Base-by-base conservation (phyloP, 2,113 vertebrate species). In the Tinamus guttatus region DNA sequence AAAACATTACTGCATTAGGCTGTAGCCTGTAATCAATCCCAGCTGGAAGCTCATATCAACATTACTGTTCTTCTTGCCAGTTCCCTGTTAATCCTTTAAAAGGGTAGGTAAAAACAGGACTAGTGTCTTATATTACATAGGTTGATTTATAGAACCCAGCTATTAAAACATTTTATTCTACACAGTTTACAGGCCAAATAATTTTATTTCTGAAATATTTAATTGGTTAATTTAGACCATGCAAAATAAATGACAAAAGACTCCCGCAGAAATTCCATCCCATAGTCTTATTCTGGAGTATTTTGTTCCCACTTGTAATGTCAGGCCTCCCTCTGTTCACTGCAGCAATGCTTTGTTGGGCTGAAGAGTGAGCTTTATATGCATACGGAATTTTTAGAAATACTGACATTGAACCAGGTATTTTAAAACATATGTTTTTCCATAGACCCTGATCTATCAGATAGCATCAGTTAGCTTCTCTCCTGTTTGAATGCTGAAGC, bases 61-160 rank as follows among this genome's bases (percentile, higher is more conserved):
- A 93, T 78, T 68, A 89, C 85, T 90, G 58, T 76, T 89, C 78
- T 86, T 96, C 94, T 95, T 95, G 93, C 96, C 95, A 97, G 93
- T 92, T 96, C 87, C 85, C 94, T 88, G 64, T 93, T 97, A 95
- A 96, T 97, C 87, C 95, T 96, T 93, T 92, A 87, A 97, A 97
- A 97, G 77, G 70, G 76, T 86, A 94, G 93, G 88, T 96, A 94
- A 91, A 97, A 97, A 83, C 82, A 94, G 93, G 67, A 71, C 81
- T 65, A 45, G 58, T 79, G 81, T 81, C 92, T 97, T 96, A 73
- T 81, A 75, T 97, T 97, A 95, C 91, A 91, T 77, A 90, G 81
- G 78, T 92, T 85, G 94, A 94, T 93, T 96, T 97, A 97, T 96
- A 77, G 86, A 93, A 96, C 15, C 65, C 94, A 94, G 93, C 80